A percentile compares a stretch with the other conserved stretches of the same genome.
Conservation (phyloP, 2,797 vertebrate species). For the Lacerta bilineata region DNA sequence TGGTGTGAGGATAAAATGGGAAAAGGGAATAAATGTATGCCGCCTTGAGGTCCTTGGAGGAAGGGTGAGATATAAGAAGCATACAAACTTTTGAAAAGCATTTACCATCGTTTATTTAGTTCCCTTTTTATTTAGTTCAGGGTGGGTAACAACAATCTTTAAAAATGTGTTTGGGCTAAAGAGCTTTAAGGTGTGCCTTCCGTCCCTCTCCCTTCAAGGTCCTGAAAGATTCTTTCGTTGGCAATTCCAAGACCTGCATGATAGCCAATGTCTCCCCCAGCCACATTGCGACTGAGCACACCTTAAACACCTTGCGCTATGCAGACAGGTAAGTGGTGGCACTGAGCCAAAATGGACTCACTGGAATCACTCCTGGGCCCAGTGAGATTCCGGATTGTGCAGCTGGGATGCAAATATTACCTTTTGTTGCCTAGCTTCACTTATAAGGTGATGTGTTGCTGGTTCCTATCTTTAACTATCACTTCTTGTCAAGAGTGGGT, state of each 20-base stretch:
- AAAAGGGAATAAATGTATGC: not conserved
- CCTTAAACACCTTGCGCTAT: constrained; percentile 92
- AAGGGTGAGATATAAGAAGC: not conserved
- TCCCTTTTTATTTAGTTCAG: not conserved
- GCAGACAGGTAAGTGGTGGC: constrained; percentile 87
- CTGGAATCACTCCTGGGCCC: not conserved
- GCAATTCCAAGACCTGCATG: constrained; percentile 94
- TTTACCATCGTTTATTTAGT: not conserved
- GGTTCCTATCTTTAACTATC: not conserved
- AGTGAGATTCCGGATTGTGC: not conserved
- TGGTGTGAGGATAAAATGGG: not conserved
- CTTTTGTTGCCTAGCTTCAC: not conserved
- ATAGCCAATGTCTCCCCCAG: constrained; percentile 94
- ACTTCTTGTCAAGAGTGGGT: not conserved
- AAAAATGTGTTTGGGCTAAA: not conserved
- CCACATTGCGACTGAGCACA: constrained; percentile 90
- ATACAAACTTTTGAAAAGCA: not conserved
- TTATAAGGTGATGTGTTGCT: too few relatives aligned
- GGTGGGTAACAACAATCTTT: not conserved
- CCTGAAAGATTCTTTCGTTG: constrained; percentile 92
- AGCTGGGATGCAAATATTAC: not conserved
- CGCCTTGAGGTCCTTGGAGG: not conserved
- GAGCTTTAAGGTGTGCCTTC: not conserved
- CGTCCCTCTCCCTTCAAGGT: constrained; percentile 79
- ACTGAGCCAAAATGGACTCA: not conserved